Base-by-base conservation (phyloP, 2,113 vertebrate genomes). In the Felis chaus region DNA sequence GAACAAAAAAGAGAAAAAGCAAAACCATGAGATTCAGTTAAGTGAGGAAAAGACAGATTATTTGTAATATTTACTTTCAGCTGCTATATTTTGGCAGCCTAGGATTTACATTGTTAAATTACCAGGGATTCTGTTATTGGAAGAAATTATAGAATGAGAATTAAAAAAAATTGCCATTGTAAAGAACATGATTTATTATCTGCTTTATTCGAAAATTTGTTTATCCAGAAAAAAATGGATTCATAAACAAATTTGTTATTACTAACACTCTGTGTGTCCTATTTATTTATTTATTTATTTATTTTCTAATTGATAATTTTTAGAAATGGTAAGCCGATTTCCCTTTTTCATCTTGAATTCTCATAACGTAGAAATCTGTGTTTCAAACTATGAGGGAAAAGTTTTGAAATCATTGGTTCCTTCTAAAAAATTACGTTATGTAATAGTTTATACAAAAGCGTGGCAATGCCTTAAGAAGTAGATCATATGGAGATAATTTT, bases 11-110 rank as follows among this genome's bases (percentile, higher is more conserved):
- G 89, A 74, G 33, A 74, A 69, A 57, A 83, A 78, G 50, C 53
- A 36, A 45, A 33, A 39, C 19, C 65, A 1, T 1, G 5, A 33
- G 8, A 69, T 82, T 85, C 14, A 21, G 11, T 61, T 73, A 45
- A 29, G 36, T 84, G 48, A 69, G 25, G 53, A 86, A 92, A 95
- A 21, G 13, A 16, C 27, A 68, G n/a, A 31, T 93, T 57, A 80
- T 29, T 57, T 65, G 6, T 83, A 96, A 53, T 71, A 85, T 95
- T 92, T 78, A 23, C 65, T 93, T 83, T 91, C 74, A 90, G 33
- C 65, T 85, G n/a, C n/a, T 94, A 36, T 89, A 50, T 48, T 79
- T 66, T n/a, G 48, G 14, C 33, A 94, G 19, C 39, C 7, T 27
- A 55, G 29, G 50, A 12, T 80, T 87, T 79, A 95, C 16, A 11